Percentiles rank a stretch among this genome's conserved stretches.
Conservation (phyloP, 2,888 invertebrate genomes). For the Phorcus lineatus region DNA sequence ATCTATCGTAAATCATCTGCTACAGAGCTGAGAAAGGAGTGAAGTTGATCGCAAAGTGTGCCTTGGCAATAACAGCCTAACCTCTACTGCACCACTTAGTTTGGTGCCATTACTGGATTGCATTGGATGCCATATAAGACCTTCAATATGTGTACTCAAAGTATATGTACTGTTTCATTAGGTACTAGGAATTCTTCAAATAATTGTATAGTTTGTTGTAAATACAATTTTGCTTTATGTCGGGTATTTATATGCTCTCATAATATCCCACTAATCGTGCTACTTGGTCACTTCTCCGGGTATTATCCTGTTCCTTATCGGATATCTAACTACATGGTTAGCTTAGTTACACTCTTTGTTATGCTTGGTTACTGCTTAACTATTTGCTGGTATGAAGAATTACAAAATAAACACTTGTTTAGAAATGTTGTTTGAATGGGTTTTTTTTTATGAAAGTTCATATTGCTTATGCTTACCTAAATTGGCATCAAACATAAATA, state of each 20-base stretch:
- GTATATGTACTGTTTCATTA: neutral
- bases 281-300: conserved; percentile 65
- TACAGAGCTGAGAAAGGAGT: neutral
- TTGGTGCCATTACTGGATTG: neutral
- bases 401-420: neutral
- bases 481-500: no score
- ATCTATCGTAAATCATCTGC: neutral
- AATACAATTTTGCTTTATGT: conserved; percentile 12
- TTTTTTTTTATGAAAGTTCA: neutral
- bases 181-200: no score
- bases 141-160: neutral
- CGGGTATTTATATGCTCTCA: conserved; percentile 42
- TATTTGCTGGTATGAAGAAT: neutral
- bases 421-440: neutral
- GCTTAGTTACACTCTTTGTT: neutral
- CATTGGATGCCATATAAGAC: neutral
- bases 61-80: neutral
- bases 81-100: neutral
- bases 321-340: conserved; percentile 42
- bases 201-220: conserved; percentile 24
- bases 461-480: no score
- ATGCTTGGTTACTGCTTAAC: neutral
- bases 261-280: conserved; percentile 49
- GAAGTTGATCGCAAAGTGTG: neutral
- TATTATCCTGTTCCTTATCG: conserved; percentile 68